Base-by-base conservation (phyloP, 2,113 vertebrate genomes). In the Cinclus mexicanus region DNA sequence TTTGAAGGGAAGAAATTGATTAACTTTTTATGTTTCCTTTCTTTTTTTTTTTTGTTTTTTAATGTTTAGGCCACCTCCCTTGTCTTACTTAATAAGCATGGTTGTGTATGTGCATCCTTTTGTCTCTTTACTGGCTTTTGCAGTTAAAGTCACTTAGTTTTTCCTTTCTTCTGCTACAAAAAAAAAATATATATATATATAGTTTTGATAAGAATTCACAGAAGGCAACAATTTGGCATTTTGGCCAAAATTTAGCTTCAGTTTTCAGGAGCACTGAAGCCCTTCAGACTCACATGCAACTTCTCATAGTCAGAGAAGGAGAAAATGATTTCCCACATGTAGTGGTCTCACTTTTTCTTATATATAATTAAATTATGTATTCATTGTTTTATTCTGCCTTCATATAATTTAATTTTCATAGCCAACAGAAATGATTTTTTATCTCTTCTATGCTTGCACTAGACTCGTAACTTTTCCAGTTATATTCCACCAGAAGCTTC, bases 321-420 rank as follows among this genome's bases (percentile, higher is more conserved):
- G 56, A 17, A 86, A 70, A 83, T 29, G 11, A 25, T 39, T 76
- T 89, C 65, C 31, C 14, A 4, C 17, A 13, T 56, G 44, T 64
- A 55, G 65, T 21, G 9, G 12, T 71, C 44, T 82, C 56, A 35
- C 31, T 64, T 87, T 81, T 89, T 75, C 52, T 92, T 26, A 46
- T 26, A 31, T 47, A 37, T 78, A 83, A 74, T 90, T 92, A 69
- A 83, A 72, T 74, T 72, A 59, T 35, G 1, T 65, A 63, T 83
- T 90, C 59, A 65, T 86, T 90, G 55, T 82, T 84, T 92, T 76
- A 64, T 82, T 92, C 77, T 49, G 21, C 69, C 79, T 93, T 84
- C 41, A 11, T 39, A 25, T 46, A 74, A 87, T 69, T 87, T 91
- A 42, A 60, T 91, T 94, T 92, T 87, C 57, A 94, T 84, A 90